Conservation (phyloP, 1,140 invertebrate species). For the Diorhabda elongata region DNA sequence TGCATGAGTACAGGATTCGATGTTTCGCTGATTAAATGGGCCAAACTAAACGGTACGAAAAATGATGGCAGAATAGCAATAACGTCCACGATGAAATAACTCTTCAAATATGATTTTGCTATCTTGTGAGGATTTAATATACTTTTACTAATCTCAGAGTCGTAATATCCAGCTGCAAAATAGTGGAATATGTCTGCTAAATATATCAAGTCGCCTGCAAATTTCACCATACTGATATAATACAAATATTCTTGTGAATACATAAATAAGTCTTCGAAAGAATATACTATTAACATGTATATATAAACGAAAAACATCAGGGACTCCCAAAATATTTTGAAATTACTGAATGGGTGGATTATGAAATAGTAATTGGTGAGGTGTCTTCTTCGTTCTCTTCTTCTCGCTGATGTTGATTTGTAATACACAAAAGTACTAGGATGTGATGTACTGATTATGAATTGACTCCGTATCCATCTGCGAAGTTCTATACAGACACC, state of each 20-base stretch:
- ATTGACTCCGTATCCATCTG: constrained; percentile 16
- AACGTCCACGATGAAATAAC: constrained; percentile 8
- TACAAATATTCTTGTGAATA: neutral
- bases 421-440: constrained; percentile 23
- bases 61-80: neutral
- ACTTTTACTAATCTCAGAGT: constrained; percentile 12
- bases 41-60: neutral
- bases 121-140: constrained; percentile 16
- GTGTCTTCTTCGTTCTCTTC: constrained; percentile 27
- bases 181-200: constrained; percentile 15
- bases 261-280: neutral
- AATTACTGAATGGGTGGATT: constrained; percentile 30
- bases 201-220: constrained; percentile 17
- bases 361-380: constrained; percentile 14
- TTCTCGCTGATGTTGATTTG: constrained; percentile 26
- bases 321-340: constrained; percentile 22
- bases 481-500: constrained; percentile 27
- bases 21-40: neutral
- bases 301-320: constrained; percentile 14
- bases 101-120: constrained; percentile 9
- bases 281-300: constrained; percentile 2
- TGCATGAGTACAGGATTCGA: neutral
- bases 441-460: constrained; percentile 27
- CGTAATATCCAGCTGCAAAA: constrained; percentile 25
- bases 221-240: neutral